These are phyloP conservation scores for Ceratina australensis DNA, from an alignment of 1,140 invertebrate species.

Conservation along the genomic window DNA sequence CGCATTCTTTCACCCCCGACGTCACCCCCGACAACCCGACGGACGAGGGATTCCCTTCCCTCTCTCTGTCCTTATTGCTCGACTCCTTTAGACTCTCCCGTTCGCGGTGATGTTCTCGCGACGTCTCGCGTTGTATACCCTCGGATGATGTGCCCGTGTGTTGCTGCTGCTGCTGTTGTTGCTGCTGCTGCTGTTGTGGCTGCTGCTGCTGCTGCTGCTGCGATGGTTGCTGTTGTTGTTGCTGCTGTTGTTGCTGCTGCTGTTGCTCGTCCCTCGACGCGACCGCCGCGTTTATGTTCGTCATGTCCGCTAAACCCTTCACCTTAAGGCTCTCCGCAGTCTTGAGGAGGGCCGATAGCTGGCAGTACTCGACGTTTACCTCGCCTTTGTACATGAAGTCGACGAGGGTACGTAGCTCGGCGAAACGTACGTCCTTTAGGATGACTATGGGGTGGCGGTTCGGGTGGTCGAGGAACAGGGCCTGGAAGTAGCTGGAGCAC, in stretches of 20 bases:
- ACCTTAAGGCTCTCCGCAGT: constrained; percentile 95
- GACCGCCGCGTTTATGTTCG: constrained; percentile 83
- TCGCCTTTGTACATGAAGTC: constrained; percentile 98
- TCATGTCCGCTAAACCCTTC: constrained; percentile 95
- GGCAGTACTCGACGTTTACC: constrained; percentile 95
- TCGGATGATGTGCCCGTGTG: constrained; percentile 53
- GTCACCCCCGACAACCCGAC: constrained; percentile 43
- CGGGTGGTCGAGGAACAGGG: constrained; percentile 92
- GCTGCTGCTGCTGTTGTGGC: constrained; percentile 48
- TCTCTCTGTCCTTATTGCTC: constrained; percentile 53
- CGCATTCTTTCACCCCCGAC: constrained; percentile 76
- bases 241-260: constrained; percentile 58
- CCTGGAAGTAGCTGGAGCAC: constrained; percentile 96
- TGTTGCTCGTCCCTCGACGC: constrained; percentile 73
- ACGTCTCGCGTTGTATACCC: constrained; percentile 51
- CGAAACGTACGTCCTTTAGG: constrained; percentile 94
- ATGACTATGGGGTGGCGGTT: constrained; percentile 95
- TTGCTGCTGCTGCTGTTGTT: constrained; percentile 47
- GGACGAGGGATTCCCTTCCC: constrained; percentile 54
- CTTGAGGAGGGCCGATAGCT: constrained; percentile 93
- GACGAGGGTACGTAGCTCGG: constrained; percentile 93
- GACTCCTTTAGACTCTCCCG: constrained; percentile 56
- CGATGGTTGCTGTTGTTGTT: constrained; percentile 63
- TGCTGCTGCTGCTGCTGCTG: constrained; percentile 43
- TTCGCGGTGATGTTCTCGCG: constrained; percentile 55